Conservation (phyloP, 2,113 vertebrate species). For the Platichthys flesus region DNA sequence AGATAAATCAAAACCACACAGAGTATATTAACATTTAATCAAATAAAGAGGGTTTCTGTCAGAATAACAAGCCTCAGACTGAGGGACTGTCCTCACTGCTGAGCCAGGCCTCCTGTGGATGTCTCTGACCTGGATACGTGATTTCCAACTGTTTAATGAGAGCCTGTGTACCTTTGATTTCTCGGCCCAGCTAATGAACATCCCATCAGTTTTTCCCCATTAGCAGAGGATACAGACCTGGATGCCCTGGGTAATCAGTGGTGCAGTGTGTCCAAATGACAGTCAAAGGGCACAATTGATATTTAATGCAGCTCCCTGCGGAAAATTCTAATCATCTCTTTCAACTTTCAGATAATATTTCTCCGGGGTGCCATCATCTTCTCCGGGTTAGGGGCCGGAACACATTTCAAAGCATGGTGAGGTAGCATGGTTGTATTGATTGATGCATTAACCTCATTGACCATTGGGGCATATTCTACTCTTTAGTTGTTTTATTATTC, state of each 20-base stretch:
- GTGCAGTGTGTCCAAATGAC: constrained; percentile 61
- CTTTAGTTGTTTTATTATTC: not conserved
- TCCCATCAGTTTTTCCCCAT: constrained; percentile 59
- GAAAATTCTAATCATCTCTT: constrained; percentile 47
- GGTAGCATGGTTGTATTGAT: not conserved
- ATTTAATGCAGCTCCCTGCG: constrained; percentile 55
- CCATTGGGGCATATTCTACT: not conserved
- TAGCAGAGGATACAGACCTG: constrained; percentile 49
- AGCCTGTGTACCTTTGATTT: constrained; percentile 66
- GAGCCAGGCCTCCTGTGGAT: constrained; percentile 39
- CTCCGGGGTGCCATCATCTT: constrained; percentile 37
- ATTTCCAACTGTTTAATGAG: constrained; percentile 68
- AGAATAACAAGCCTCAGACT: constrained; percentile 27
- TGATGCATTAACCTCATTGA: constrained; percentile 13
- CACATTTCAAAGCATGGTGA: no score
- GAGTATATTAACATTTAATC: not conserved
- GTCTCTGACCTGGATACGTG: constrained; percentile 42
- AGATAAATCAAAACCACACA: no score
- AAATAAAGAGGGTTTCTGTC: constrained; percentile 11
- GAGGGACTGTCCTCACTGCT: constrained; percentile 7
- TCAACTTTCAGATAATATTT: constrained; percentile 28
- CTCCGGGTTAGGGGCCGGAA: not conserved
- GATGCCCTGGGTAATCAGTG: constrained; percentile 52
- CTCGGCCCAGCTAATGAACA: constrained; percentile 63
- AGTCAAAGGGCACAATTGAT: constrained; percentile 68